These are phyloP conservation scores for Ranitomeya imitator DNA, from an alignment of 2,113 vertebrate genomes.

Conservation along the genomic window DNA sequence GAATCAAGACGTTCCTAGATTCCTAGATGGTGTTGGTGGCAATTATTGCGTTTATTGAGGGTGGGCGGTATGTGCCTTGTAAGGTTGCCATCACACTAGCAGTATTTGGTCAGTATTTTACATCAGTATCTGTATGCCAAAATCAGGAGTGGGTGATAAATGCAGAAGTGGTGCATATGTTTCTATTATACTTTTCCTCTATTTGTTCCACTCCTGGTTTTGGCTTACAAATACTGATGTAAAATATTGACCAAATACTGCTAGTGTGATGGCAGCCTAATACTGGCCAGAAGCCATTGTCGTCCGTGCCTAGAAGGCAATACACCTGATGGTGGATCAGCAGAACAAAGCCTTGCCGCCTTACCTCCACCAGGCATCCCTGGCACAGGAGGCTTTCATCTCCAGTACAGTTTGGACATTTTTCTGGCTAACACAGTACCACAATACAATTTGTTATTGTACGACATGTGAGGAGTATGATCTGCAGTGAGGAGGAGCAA, in stretches of 20 bases:
- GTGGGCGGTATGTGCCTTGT: not conserved
- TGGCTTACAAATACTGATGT: no score
- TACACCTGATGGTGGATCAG: not conserved
- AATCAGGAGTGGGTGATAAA: no score
- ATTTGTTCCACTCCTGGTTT: no score
- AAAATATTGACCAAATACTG: no score
- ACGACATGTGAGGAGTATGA: constrained; percentile 38
- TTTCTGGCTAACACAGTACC: no score
- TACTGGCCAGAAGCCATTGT: not conserved
- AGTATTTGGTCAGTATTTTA: no score
- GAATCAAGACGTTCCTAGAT: not conserved
- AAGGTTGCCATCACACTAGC: no score
- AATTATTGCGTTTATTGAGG: not conserved
- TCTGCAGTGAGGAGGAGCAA: constrained; percentile 54
- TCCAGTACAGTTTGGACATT: constrained; percentile 13
- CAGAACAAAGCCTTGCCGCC: not conserved
- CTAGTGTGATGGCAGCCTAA: no score
- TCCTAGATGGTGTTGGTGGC: not conserved
- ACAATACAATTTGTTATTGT: no score
- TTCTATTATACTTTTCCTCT: no score
- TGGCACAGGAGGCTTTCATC: not conserved
- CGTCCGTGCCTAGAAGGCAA: not conserved
- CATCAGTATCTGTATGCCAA: no score
- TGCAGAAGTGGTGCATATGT: no score
- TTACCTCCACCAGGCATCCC: not conserved